A percentile compares a stretch with the other conserved stretches of the same genome.
phyloP scores from a whole-genome alignment of 2,113 vertebrate species.

The Elanus axillaris region DNA sequence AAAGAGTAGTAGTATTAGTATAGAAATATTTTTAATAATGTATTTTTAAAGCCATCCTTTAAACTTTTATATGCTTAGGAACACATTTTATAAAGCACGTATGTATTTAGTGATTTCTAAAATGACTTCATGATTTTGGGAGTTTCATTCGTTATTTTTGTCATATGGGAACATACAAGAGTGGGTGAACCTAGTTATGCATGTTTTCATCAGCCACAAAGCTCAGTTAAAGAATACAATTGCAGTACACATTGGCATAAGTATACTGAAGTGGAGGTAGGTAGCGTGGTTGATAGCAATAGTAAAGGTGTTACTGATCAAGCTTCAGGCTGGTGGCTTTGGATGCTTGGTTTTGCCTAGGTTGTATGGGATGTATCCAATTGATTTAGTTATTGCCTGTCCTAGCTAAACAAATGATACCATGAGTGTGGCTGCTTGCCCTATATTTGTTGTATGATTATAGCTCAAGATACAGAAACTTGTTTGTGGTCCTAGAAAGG shows the following conservation, averaged over 20 bases:
- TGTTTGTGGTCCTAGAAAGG: neutral
- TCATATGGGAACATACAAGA: neutral
- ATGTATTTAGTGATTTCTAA: neutral
- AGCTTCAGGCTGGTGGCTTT: neutral
- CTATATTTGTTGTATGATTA: neutral
- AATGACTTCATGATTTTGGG: neutral
- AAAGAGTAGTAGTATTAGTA: neutral
- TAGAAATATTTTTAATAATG: neutral
- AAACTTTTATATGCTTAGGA: neutral
- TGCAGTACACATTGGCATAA: too few relatives aligned
- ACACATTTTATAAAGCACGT: neutral
- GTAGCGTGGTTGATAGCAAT: neutral
- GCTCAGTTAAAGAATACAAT: neutral
- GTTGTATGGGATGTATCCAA: neutral
- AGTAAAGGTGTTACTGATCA: neutral
- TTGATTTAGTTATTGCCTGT: neutral
- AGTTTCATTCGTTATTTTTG: neutral
- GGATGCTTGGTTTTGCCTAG: neutral
- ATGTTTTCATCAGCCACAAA: neutral
- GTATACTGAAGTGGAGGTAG: neutral
- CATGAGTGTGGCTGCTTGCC: neutral
- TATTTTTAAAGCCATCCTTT: neutral
- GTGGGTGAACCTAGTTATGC: neutral
- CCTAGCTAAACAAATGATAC: neutral
- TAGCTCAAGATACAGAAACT: neutral